Evolutionary conservation across 2,113 vertebrate species (phyloP).

Genomic region (Calonectris borealis): DNA sequence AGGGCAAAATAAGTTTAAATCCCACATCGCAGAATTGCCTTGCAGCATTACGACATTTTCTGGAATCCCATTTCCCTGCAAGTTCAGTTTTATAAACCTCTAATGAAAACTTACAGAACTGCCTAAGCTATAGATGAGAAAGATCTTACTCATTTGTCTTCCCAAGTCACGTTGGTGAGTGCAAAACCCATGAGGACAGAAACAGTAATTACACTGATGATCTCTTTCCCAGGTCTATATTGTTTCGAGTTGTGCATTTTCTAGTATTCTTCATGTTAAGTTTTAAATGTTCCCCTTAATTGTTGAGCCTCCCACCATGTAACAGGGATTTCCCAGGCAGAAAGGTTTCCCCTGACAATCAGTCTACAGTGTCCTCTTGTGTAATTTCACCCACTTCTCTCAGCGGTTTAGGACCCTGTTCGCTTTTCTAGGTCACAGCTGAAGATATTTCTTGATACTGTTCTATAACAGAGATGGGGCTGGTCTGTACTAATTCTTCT

Average conservation of each 20-base stretch:
- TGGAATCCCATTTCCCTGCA: background rate
- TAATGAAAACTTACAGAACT: background rate
- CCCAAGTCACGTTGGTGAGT: background rate
- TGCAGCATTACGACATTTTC: background rate
- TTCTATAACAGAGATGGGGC: background rate
- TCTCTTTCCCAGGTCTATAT: background rate
- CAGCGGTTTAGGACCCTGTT: background rate
- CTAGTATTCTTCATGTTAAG: background rate
- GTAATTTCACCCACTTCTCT: background rate
- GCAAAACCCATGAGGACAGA: background rate
- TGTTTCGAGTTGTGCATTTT: background rate
- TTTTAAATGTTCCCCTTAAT: background rate
- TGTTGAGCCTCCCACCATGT: background rate
- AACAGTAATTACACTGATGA: background rate
- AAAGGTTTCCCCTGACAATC: background rate
- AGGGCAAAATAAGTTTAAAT: conserved; percentile 29
- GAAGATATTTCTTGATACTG: background rate
- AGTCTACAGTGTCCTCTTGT: background rate
- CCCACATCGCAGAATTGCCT: background rate
- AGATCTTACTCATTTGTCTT: background rate
- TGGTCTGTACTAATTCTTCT: background rate
- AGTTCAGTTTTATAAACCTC: background rate
- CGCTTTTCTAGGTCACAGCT: background rate
- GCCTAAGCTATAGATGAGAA: background rate
- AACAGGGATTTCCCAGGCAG: background rate